Base-by-base conservation (phyloP, 1,140 invertebrate genomes). In the Euglossa dilemma region DNA sequence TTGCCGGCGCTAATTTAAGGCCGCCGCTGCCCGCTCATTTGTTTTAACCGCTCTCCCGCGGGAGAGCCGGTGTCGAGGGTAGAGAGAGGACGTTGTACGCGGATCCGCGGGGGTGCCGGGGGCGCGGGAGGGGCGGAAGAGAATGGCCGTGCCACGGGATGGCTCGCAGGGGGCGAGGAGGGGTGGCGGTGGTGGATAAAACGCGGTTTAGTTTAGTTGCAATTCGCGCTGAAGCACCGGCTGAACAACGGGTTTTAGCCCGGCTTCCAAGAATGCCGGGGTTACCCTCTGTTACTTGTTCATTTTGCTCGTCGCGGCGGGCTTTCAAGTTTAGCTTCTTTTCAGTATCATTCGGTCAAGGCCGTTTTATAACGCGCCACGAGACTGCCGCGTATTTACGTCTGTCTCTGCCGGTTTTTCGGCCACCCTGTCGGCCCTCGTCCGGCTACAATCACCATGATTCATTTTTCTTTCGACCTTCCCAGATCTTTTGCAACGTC, bases 1-100 rank as follows among this genome's bases (percentile, higher is more conserved):
- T 89, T 91, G 88, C 90, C 85, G 84, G 90, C 91, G 92, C 93
- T 94, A 94, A 94, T 94, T 94, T 94, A 93, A 94, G 93, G 91
- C 92, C 87, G 90, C 85, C 87, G 85, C 91, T 92, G 87, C 91
- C 91, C 92, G 92, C 93, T 94, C 94, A 93, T 94, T 94, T 94
- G 91, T 94, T 94, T 94, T 92, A 94, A 94, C 92, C 91, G 92
- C 89, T 92, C 85, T 90, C 89, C 87, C 90, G 89, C 89, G 90
- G 91, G 86, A 91, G 86, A 74, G 71, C 69, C 77, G 67, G 75
- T 54, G 80, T 75, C 69, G 63, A 73, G 69, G 78, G 70, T 85
- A 45, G 64, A 79, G 70, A 45, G 64, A 79, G 70, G 56, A 80
- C 59, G 76, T 23, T 61, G 70, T 76, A 89, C 81, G 73, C 72